phyloP scores from a whole-genome alignment of 2,888 invertebrate species.

The Galeruca laticollis region DNA sequence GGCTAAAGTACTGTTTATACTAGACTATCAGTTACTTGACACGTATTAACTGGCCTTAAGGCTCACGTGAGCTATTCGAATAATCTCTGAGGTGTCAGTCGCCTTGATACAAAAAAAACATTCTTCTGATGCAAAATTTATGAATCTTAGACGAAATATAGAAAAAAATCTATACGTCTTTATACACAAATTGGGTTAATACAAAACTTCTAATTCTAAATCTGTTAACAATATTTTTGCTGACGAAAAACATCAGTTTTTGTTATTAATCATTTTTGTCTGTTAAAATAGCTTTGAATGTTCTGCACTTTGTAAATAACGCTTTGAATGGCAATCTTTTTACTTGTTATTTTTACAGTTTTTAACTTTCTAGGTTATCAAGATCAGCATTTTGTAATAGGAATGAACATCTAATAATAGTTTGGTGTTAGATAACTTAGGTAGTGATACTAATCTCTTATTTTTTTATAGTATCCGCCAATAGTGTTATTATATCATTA shows the following conservation, averaged over 20 bases:
- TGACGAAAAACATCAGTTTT: no score
- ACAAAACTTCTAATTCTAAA: background rate
- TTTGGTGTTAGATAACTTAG: conserved; percentile 40
- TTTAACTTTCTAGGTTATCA: conserved; percentile 39
- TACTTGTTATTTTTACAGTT: conserved; percentile 25
- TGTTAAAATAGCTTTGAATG: conserved; percentile 8
- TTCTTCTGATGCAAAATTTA: no score
- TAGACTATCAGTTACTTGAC: no score
- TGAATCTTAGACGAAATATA: no score
- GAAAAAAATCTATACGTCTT: no score
- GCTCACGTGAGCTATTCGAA: no score
- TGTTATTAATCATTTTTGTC: background rate
- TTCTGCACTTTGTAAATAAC: conserved; percentile 8
- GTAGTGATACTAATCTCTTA: conserved; percentile 39
- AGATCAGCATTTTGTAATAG: conserved; percentile 36
- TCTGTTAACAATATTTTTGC: no score
- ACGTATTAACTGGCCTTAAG: no score
- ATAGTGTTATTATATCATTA: background rate
- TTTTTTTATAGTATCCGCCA: background rate
- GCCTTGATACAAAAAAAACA: no score
- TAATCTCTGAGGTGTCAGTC: no score
- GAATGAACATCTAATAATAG: conserved; percentile 40
- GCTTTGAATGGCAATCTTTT: conserved; percentile 10
- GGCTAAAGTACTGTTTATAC: no score
- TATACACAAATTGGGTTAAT: background rate